These are phyloP conservation scores for Periophthalmodon schlosseri DNA, from an alignment of 2,113 vertebrate species.

Conservation along the genomic window DNA sequence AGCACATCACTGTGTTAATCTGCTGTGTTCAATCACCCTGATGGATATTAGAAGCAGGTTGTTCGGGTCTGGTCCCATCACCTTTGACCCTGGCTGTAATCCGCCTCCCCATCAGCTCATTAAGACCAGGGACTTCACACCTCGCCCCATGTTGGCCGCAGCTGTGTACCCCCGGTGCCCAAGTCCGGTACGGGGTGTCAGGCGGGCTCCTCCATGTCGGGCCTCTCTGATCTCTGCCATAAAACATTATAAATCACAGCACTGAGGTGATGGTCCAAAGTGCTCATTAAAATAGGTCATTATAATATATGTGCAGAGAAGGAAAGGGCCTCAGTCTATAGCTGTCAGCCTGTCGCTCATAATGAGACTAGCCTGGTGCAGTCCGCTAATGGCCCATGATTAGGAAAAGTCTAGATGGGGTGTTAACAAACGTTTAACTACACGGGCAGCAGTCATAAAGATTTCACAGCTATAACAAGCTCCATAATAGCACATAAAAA, in stretches of 20 bases:
- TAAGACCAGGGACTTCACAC: slow-evolving; percentile 74
- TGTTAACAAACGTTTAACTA: slow-evolving; percentile 67
- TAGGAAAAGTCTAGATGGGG: slow-evolving; percentile 58
- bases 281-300: slow-evolving; percentile 71
- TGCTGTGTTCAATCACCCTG: slow-evolving; percentile 62
- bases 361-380: slow-evolving; percentile 65
- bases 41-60: slow-evolving; percentile 65
- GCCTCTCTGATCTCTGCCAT: slow-evolving; percentile 72
- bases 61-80: slow-evolving; percentile 55
- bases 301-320: slow-evolving; percentile 68
- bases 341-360: slow-evolving; percentile 54
- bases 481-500: slow-evolving; percentile 17
- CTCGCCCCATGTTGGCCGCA: slow-evolving; percentile 75
- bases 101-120: slow-evolving; percentile 72
- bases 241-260: slow-evolving; percentile 69
- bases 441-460: slow-evolving; percentile 43
- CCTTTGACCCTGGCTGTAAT: slow-evolving; percentile 68
- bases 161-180: slow-evolving; percentile 65
- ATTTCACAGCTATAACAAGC: slow-evolving; percentile 38
- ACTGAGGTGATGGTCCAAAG: slow-evolving; percentile 66
- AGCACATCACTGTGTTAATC: slow-evolving; percentile 52
- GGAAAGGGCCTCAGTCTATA: slow-evolving; percentile 60
- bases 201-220: slow-evolving; percentile 33
- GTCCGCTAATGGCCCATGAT: slow-evolving; percentile 51
- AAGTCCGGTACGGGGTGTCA: slow-evolving; percentile 53